Percentiles rank a stretch among this genome's conserved stretches.
Evolutionary conservation across 2,888 invertebrate species (phyloP).

Genomic region (Adela reaumurella): DNA sequence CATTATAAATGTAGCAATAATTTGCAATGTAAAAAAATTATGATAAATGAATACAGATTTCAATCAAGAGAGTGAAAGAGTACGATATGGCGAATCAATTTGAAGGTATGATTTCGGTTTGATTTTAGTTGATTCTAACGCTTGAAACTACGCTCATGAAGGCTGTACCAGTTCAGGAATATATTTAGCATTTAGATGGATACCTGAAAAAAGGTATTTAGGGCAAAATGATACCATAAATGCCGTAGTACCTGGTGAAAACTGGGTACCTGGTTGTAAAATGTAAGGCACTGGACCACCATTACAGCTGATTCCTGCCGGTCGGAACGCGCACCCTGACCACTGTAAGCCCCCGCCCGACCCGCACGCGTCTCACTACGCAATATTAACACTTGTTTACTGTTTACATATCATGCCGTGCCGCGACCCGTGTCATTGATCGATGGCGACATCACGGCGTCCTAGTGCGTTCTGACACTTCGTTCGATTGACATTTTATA

Average conservation of each 20-base stretch:
- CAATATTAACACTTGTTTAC: conserved; percentile 31
- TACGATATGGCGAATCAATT: too few relatives aligned
- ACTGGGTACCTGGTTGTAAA: neutral
- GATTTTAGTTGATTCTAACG: too few relatives aligned
- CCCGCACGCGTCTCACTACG: neutral
- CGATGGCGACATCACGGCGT: conserved; percentile 45
- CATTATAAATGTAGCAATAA: too few relatives aligned
- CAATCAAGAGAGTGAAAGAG: too few relatives aligned
- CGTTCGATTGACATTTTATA: conserved; percentile 19
- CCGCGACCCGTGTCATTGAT: conserved; percentile 48
- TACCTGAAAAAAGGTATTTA: too few relatives aligned
- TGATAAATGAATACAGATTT: too few relatives aligned
- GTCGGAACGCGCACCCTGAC: neutral
- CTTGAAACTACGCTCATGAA: too few relatives aligned
- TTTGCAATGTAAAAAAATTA: too few relatives aligned
- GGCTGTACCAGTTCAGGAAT: too few relatives aligned
- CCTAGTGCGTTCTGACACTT: conserved; percentile 46
- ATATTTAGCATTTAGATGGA: too few relatives aligned
- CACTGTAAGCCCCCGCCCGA: neutral
- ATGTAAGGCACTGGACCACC: neutral
- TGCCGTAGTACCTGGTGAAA: neutral
- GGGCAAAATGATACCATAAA: too few relatives aligned
- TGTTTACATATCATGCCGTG: conserved; percentile 36
- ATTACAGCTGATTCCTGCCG: neutral
- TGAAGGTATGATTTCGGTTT: too few relatives aligned